Evolutionary conservation across 2,888 invertebrate genomes (phyloP).

Genomic region (Operophtera brumata): DNA sequence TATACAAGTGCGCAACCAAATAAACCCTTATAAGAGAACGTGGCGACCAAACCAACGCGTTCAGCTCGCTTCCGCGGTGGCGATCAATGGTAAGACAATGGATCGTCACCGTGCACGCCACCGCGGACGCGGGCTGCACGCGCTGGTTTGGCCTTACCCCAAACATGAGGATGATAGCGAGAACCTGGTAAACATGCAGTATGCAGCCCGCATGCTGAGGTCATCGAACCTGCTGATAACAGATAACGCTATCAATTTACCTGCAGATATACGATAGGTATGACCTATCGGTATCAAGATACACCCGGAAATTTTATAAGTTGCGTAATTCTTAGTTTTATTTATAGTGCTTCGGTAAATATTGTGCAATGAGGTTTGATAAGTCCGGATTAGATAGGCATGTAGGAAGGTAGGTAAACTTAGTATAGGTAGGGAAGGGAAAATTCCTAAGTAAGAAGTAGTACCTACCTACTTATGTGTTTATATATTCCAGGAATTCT

Average conservation of each 20-base stretch:
- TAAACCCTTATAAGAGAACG: too few species aligned
- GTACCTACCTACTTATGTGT: too few species aligned
- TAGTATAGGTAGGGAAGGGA: not conserved
- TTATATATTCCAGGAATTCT: too few species aligned
- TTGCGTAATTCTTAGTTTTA: constrained; percentile 4
- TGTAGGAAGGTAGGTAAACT: not conserved
- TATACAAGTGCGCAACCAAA: too few species aligned
- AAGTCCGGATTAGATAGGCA: not conserved
- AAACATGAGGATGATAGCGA: not conserved
- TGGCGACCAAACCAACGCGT: too few species aligned
- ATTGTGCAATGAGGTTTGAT: constrained; percentile 1
- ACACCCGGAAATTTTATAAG: constrained; percentile 8
- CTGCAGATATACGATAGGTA: not conserved
- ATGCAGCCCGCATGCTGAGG: constrained; percentile 12
- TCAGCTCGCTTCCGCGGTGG: too few species aligned
- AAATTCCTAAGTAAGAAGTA: too few species aligned
- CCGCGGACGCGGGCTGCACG: too few species aligned
- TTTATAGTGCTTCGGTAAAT: constrained; percentile 3
- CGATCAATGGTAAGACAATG: too few species aligned
- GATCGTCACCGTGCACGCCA: too few species aligned
- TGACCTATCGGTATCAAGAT: constrained; percentile 7
- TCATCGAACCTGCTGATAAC: constrained; percentile 9
- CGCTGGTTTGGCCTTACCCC: not conserved
- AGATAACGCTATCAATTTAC: constrained; percentile 1
- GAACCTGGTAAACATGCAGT: not conserved